Evolutionary conservation across 2,888 invertebrate genomes (phyloP).

Genomic region (Pseudococcus jackbeardsleyi): DNA sequence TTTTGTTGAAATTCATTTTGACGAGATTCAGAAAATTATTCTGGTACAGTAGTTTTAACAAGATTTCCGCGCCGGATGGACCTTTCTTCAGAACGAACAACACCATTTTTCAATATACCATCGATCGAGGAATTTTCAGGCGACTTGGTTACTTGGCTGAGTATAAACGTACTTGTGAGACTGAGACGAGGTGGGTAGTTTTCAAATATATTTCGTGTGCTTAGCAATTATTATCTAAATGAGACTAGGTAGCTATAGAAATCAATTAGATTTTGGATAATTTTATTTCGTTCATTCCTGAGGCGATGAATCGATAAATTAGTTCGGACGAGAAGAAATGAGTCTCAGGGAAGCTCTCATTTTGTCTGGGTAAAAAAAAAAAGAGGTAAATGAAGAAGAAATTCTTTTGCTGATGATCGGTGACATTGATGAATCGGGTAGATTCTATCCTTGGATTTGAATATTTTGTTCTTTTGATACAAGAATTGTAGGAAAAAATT

Average conservation of each 20-base stretch:
- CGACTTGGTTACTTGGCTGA: neutral
- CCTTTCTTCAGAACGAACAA: slow-evolving; percentile 52
- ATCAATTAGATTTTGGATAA: too few relatives aligned
- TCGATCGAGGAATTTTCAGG: neutral
- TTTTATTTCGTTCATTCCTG: too few relatives aligned
- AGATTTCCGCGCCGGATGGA: slow-evolving; percentile 49
- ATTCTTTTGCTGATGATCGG: too few relatives aligned
- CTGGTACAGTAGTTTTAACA: slow-evolving; percentile 33
- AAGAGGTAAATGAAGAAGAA: too few relatives aligned
- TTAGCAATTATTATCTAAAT: neutral
- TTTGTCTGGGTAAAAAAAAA: too few relatives aligned
- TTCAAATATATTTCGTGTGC: neutral
- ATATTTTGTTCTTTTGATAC: too few relatives aligned
- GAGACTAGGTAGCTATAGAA: too few relatives aligned
- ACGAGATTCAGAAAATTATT: slow-evolving; percentile 46
- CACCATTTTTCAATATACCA: slow-evolving; percentile 50
- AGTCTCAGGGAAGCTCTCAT: too few relatives aligned
- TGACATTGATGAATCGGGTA: too few relatives aligned
- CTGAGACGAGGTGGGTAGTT: neutral
- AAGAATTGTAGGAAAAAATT: too few relatives aligned
- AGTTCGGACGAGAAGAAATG: neutral
- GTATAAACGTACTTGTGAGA: neutral
- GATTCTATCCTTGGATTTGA: too few relatives aligned
- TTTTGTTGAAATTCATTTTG: slow-evolving; percentile 50
- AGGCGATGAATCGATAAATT: too few relatives aligned